Evolutionary conservation across 2,888 invertebrate species (phyloP), one percentile per base, ranked within the genome.

Genomic region (Synanthedon myopaeformis): DNA sequence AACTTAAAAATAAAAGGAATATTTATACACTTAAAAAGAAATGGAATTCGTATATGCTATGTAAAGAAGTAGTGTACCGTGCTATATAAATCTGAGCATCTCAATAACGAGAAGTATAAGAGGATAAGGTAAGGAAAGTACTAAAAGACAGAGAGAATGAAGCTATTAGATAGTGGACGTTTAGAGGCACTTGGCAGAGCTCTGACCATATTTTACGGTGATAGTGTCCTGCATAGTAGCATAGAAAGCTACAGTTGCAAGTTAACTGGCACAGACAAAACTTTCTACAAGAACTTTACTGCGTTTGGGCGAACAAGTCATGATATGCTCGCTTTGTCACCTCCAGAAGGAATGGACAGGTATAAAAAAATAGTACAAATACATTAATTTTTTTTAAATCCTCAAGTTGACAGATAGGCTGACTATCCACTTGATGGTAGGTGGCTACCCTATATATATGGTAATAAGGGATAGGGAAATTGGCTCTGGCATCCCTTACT

Each of bases 171-270:
- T 88, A 99, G 96, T 89, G 94, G 95, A 55, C 93, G 94, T 60
- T 94, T 99, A 79, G 98, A 98, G 87, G 96, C 96, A 56, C 92
- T 96, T 61, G 94, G 95, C 85, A 93, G 93, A 83, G 94, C 94
- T 60, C 88, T 96, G 72, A 93, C 93, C 55, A 94, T 96, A 70
- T 93, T 96, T 72, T 95, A 96, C 52, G 97, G 96, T 55, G 97
- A 97, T 79, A 96, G 96, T 77, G 94, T 94, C 70, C 96, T 99
- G 63, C 92, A 96, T 76, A 97, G 97, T 71, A 94, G 97, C 64
- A 92, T 98, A 65, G 98, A 98, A 83, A 97, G 97, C 80, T 99
- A 99, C 85, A 99, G 99, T 53, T 99, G 99, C 83, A 99, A 99
- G 90, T 97, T 99, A 97, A 96, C 97, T 56, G 96, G 96, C 28